Conservation (phyloP, 2,113 vertebrate genomes). For the Anguilla rostrata region DNA sequence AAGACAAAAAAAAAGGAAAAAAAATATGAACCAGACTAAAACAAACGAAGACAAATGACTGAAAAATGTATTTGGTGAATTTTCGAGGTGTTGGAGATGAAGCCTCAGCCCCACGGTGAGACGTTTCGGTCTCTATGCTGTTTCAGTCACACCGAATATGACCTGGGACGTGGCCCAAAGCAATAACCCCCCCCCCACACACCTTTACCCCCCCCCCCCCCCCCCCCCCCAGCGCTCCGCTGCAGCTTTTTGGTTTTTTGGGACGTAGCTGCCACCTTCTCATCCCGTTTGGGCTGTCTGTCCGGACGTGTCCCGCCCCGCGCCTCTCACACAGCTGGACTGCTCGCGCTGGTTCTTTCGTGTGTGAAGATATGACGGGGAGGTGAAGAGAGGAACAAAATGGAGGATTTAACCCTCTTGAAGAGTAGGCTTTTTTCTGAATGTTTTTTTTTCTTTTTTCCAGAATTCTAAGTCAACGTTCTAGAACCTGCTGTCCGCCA, state of each 20-base stretch:
- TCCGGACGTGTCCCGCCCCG: neutral
- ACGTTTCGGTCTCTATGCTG: neutral
- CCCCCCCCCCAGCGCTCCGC: neutral
- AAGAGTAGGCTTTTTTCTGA: too few relatives aligned
- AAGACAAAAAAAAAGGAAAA: neutral
- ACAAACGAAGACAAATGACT: neutral
- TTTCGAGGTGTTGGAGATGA: neutral
- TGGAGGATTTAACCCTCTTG: neutral
- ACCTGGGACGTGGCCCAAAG: neutral
- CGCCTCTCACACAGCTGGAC: neutral
- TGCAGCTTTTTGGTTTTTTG: neutral
- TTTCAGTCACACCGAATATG: neutral
- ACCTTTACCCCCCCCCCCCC: neutral
- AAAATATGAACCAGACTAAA: neutral
- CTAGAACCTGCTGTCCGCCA: too few relatives aligned
- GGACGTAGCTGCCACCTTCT: neutral
- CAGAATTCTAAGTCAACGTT: too few relatives aligned
- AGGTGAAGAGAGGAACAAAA: neutral
- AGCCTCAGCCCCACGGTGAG: neutral
- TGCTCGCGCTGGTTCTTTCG: neutral
- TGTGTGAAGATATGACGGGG: neutral
- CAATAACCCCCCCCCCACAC: neutral
- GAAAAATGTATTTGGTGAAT: neutral
- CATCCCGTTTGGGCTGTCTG: neutral
- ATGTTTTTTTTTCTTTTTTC: too few relatives aligned